Evolutionary conservation across 2,888 invertebrate species (phyloP).

Genomic region (Nomada ferruginata): DNA sequence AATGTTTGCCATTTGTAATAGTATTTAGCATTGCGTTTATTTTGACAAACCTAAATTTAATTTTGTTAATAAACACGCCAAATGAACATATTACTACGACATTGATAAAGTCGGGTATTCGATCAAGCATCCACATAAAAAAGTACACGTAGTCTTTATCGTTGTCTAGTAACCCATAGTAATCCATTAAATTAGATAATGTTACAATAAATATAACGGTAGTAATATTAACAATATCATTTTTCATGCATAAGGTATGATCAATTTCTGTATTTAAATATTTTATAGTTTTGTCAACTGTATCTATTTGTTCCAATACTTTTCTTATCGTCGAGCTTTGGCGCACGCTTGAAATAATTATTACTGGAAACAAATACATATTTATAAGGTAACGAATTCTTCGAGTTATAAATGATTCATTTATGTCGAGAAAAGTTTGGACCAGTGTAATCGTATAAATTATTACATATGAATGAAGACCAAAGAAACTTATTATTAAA

Average conservation of each 20-base stretch:
- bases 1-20: constrained; percentile 19
- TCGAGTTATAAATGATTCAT: background rate
- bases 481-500: constrained; percentile 14
- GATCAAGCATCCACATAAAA: constrained; percentile 46
- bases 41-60: constrained; percentile 32
- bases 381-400: constrained; percentile 28
- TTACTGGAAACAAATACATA: constrained; percentile 15
- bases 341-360: constrained; percentile 33
- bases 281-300: constrained; percentile 32
- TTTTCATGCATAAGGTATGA: constrained; percentile 46
- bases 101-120: constrained; percentile 48
- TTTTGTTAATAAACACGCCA: constrained; percentile 29
- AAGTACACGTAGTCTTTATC: constrained; percentile 22
- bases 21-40: constrained; percentile 29
- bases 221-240: constrained; percentile 35
- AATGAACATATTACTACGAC: constrained; percentile 43
- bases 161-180: constrained; percentile 38
- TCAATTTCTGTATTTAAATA: constrained; percentile 44
- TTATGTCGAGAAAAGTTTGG: background rate
- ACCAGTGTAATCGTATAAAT: background rate
- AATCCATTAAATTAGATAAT: constrained; percentile 44
- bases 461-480: background rate
- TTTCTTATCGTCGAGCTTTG: constrained; percentile 7
- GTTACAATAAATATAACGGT: constrained; percentile 18
- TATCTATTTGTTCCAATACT: constrained; percentile 26